A percentile compares a stretch with the other conserved stretches of the same genome.
Conservation (phyloP, 2,888 invertebrate species). For the Scaptomyza parva region DNA sequence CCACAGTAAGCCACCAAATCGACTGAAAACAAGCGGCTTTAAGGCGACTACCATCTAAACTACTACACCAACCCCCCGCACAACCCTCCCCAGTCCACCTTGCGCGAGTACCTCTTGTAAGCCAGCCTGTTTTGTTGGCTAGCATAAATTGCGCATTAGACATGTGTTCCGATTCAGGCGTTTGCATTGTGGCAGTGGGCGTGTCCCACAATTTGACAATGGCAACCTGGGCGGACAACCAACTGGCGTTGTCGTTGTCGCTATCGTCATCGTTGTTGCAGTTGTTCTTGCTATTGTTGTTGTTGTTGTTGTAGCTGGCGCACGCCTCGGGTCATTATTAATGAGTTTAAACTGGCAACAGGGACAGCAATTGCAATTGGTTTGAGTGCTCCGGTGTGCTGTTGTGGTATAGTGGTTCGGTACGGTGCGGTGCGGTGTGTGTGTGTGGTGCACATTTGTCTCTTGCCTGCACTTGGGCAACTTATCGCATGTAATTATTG, state of each 20-base stretch:
- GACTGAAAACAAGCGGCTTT: constrained; percentile 58
- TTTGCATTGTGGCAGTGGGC: constrained; percentile 65
- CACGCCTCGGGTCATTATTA: constrained; percentile 73
- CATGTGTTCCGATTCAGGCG: constrained; percentile 57
- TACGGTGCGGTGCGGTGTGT: constrained; percentile 4
- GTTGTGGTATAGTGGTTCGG: constrained; percentile 1
- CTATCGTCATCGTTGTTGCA: constrained; percentile 17
- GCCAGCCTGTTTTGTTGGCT: constrained; percentile 36
- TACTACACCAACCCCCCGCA: background rate
- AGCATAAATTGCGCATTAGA: constrained; percentile 70
- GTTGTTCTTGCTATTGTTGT: constrained; percentile 10
- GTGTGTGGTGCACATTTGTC: constrained; percentile 44
- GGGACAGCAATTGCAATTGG: constrained; percentile 42
- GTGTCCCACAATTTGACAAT: constrained; percentile 72
- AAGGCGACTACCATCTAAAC: constrained; percentile 16
- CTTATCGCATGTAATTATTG: constrained; percentile 79
- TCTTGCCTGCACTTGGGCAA: constrained; percentile 62
- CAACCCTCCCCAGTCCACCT: background rate
- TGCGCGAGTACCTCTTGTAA: background rate
- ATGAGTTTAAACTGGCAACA: constrained; percentile 70
- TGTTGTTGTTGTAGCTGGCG: constrained; percentile 34
- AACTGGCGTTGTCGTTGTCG: constrained; percentile 34
- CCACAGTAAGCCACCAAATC: constrained; percentile 52
- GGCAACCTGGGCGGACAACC: constrained; percentile 54
- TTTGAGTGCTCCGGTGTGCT: constrained; percentile 1